These are phyloP conservation scores for Orthochromis malagaraziensis DNA, from an alignment of 2,113 vertebrate species.

Conservation along the genomic window DNA sequence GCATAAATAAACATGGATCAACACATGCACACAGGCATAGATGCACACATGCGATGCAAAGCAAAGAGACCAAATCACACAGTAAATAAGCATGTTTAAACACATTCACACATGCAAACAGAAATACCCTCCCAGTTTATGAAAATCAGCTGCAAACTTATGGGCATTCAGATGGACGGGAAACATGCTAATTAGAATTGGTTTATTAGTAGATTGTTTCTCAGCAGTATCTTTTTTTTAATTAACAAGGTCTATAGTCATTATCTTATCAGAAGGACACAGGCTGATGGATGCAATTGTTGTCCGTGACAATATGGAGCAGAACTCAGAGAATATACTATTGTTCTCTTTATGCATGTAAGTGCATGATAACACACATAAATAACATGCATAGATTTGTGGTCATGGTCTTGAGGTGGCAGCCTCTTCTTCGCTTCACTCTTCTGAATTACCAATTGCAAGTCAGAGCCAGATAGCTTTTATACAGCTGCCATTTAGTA, in stretches of 20 bases:
- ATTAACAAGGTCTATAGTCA: not conserved
- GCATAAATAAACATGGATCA: conserved; percentile 27
- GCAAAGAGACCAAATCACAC: not conserved
- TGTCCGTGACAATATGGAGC: not conserved
- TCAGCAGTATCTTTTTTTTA: not conserved
- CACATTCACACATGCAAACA: not conserved
- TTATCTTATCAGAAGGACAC: conserved; percentile 13
- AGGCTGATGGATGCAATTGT: not conserved
- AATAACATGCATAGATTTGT: not conserved
- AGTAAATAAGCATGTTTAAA: conserved; percentile 19
- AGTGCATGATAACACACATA: not conserved
- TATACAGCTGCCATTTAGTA: not conserved
- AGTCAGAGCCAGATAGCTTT: not conserved
- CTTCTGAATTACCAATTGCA: not conserved
- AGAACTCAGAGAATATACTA: not conserved
- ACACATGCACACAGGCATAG: not conserved
- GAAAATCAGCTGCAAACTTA: not conserved
- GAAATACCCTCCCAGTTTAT: not conserved
- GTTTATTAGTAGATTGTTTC: not conserved
- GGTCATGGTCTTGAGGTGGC: not conserved
- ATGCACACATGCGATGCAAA: not conserved
- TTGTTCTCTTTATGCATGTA: not conserved
- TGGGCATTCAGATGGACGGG: not conserved
- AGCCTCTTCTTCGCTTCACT: not conserved
- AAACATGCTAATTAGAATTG: not conserved